A percentile compares a stretch with the other conserved stretches of the same genome.
Evolutionary conservation across 2,888 invertebrate genomes (phyloP).

Genomic region (Oxystoma pomonae): DNA sequence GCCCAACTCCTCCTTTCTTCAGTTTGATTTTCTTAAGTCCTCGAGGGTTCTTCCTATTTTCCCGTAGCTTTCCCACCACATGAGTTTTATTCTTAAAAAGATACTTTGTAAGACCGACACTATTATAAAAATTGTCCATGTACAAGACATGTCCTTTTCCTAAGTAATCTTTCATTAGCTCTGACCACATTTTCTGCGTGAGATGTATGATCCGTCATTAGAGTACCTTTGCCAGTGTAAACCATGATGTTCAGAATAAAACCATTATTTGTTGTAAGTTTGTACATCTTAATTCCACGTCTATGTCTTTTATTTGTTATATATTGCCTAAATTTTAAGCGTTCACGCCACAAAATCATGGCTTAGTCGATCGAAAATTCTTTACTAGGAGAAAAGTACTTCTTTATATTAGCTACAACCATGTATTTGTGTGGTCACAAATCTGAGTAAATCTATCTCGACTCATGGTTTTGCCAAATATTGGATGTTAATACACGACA

Average conservation of each 20-base stretch:
- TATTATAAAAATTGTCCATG: constrained; percentile 32
- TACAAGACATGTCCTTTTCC: constrained; percentile 24
- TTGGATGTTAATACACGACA: too few species aligned
- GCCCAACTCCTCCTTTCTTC: constrained; percentile 26
- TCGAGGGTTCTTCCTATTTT: constrained; percentile 22
- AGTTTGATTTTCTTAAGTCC: constrained; percentile 21
- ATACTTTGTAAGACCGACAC: constrained; percentile 20
- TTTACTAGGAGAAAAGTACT: constrained; percentile 26
- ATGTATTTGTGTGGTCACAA: too few species aligned
- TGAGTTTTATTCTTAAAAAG: constrained; percentile 23
- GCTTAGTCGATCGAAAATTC: constrained; percentile 26
- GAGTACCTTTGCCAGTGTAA: too few species aligned
- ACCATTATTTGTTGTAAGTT: constrained; percentile 39
- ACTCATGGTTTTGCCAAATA: too few species aligned
- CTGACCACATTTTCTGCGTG: too few species aligned
- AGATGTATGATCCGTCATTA: too few species aligned
- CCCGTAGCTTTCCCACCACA: constrained; percentile 24
- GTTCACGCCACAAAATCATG: constrained; percentile 31
- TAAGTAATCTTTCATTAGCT: constrained; percentile 16
- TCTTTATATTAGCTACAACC: too few species aligned
- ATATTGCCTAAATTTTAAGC: constrained; percentile 35
- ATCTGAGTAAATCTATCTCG: too few species aligned
- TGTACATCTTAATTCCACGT: constrained; percentile 38
- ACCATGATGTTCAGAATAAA: constrained; percentile 25
- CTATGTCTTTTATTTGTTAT: constrained; percentile 37